phyloP scores from a whole-genome alignment of 2,797 vertebrate species.

The Phoxinus dragarum region DNA sequence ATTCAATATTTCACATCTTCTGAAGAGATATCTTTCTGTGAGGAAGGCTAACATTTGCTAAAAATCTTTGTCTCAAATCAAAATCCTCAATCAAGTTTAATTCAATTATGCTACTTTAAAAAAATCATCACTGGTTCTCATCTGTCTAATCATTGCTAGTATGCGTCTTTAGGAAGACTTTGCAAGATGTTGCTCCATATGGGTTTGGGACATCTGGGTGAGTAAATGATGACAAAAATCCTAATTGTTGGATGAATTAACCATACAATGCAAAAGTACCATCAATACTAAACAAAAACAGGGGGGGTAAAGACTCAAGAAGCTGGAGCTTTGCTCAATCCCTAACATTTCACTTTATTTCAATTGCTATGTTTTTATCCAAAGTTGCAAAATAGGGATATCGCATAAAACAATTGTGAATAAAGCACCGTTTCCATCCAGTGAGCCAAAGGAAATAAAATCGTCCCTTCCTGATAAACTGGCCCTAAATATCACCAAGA shows the following conservation, averaged over 20 bases:
- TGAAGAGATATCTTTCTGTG: not conserved
- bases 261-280: not conserved
- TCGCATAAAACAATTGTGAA: too few species aligned
- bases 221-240: not conserved
- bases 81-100: not conserved
- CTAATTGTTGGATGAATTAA: not conserved
- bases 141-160: not conserved
- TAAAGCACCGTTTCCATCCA: too few species aligned
- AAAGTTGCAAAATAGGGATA: too few species aligned
- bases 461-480: too few species aligned
- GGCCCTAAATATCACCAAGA: too few species aligned
- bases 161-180: not conserved
- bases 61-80: not conserved
- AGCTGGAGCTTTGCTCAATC: not conserved
- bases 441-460: too few species aligned
- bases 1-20: not conserved
- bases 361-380: too few species aligned
- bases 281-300: not conserved
- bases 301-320: not conserved
- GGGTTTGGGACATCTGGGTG: not conserved
- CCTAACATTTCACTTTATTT: not conserved
- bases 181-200: not conserved
- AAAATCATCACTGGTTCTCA: not conserved
- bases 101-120: not conserved
- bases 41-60: not conserved